phyloP scores from a whole-genome alignment of 2,797 vertebrate genomes.

The Pangasius djambal region DNA sequence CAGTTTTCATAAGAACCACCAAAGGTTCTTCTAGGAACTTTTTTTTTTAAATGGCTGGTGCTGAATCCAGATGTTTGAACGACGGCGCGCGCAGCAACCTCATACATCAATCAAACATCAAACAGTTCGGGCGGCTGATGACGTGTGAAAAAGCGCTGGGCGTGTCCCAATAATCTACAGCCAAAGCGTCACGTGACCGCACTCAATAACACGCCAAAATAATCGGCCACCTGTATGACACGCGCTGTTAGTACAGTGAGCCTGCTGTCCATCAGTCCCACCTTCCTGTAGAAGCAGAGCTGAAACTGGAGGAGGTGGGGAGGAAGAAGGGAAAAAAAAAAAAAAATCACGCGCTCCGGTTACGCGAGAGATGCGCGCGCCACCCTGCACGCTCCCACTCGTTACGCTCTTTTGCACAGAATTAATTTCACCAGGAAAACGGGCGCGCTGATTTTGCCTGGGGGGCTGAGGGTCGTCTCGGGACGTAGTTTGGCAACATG shows the following conservation, averaged over 20 bases:
- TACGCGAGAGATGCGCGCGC: conserved; percentile 57
- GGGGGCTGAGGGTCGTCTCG: conserved; percentile 40
- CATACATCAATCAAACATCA: not conserved
- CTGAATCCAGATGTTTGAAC: not conserved
- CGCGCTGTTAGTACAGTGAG: conserved; percentile 10
- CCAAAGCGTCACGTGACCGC: not conserved
- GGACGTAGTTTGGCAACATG: conserved; percentile 61
- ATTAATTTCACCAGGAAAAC: conserved; percentile 10
- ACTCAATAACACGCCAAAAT: not conserved
- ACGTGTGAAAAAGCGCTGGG: not conserved
- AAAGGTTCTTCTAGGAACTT: not conserved
- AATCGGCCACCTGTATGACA: conserved; percentile 1
- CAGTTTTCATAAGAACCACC: not conserved
- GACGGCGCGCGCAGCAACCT: not conserved
- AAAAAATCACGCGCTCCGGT: conserved; percentile 12
- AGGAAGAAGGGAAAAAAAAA: not conserved
- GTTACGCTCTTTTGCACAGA: conserved; percentile 5
- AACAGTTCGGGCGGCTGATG: conserved; percentile 9
- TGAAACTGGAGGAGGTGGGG: not conserved
- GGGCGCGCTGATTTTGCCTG: not conserved
- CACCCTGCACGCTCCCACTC: conserved; percentile 42
- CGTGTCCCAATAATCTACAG: not conserved
- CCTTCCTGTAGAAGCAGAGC: conserved; percentile 27
- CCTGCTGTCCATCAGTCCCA: conserved; percentile 28
- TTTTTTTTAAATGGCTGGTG: not conserved